Evolutionary conservation across 1,140 invertebrate genomes (phyloP).

Genomic region (Artemia franciscana): DNA sequence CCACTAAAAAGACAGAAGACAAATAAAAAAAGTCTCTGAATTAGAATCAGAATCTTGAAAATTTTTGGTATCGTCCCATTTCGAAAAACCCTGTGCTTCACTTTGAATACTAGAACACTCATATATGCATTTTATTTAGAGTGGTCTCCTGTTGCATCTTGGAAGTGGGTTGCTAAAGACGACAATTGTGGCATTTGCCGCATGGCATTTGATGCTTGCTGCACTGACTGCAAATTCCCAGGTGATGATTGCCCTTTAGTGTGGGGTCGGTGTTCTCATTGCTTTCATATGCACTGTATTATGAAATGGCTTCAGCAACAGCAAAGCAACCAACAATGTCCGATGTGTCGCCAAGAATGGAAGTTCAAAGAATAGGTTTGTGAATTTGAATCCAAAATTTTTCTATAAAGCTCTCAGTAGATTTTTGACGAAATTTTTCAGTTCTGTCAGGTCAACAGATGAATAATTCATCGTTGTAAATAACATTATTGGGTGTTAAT

Average conservation of each 20-base stretch:
- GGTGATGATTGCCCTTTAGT: constrained; percentile 97
- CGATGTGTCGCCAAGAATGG: constrained; percentile 98
- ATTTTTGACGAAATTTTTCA: no score
- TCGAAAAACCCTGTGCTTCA: no score
- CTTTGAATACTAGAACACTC: no score
- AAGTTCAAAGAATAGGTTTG: constrained; percentile 68
- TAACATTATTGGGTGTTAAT: no score
- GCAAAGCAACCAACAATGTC: constrained; percentile 81
- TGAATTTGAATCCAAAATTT: no score
- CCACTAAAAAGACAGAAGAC: no score
- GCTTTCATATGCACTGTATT: constrained; percentile 99
- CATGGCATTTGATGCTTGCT: constrained; percentile 95
- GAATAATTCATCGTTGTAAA: no score
- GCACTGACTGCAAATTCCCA: constrained; percentile 91
- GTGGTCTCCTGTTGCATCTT: constrained; percentile 87
- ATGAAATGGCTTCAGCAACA: constrained; percentile 97
- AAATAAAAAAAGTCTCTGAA: no score
- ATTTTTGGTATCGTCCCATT: no score
- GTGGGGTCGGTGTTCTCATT: constrained; percentile 95
- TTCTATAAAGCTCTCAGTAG: no score
- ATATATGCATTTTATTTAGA: constrained; percentile 27
- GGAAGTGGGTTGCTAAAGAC: constrained; percentile 96
- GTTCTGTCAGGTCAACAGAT: no score
- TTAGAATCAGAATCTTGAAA: no score
- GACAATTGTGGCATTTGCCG: constrained; percentile 98